phyloP scores from a whole-genome alignment of 2,113 vertebrate species.

The Cyanistes caeruleus region DNA sequence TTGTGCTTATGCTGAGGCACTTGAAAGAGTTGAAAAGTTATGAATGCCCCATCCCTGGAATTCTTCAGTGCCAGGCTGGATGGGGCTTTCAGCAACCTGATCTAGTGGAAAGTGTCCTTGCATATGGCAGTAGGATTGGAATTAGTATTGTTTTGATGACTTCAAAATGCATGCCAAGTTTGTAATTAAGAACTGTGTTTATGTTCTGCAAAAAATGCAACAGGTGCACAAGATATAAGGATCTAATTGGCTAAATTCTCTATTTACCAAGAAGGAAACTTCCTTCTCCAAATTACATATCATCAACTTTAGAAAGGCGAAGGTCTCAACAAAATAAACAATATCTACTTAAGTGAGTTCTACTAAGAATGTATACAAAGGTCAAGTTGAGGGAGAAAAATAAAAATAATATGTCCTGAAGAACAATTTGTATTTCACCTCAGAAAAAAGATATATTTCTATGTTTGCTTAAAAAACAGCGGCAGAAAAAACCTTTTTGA shows the following conservation, averaged over 20 bases:
- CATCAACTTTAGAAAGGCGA: neutral
- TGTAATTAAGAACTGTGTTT: neutral
- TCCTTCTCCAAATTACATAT: neutral
- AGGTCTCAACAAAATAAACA: neutral
- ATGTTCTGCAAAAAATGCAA: neutral
- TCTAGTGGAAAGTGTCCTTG: neutral
- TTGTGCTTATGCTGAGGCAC: neutral
- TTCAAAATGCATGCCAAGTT: neutral
- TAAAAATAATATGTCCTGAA: neutral
- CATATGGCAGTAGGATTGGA: rapidly evolving
- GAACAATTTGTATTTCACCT: neutral
- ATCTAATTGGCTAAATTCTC: neutral
- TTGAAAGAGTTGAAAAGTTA: neutral
- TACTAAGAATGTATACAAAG: neutral
- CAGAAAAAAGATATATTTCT: neutral
- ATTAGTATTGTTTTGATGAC: neutral
- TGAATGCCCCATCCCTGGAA: neutral
- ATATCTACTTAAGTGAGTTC: neutral
- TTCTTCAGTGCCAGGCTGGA: neutral
- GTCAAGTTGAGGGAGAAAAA: neutral
- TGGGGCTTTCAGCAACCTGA: neutral
- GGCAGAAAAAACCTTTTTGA: neutral
- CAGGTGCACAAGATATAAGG: neutral
- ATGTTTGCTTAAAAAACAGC: neutral
- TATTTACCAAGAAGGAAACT: neutral